These are phyloP conservation scores for Florisuga fusca DNA, from an alignment of 2,797 vertebrate genomes.

Conservation along the genomic window DNA sequence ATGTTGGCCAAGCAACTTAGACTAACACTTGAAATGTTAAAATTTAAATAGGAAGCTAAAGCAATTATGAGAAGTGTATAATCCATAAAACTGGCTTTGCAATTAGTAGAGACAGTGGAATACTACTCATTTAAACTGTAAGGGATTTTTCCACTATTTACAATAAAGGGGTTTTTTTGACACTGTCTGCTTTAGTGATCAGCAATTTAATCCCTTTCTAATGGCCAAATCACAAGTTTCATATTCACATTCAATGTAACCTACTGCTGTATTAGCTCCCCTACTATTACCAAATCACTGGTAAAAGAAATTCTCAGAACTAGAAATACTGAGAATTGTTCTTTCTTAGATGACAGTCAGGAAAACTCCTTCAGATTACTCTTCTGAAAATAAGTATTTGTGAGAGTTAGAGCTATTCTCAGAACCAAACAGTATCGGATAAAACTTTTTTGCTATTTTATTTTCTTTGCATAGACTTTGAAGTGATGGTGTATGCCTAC, in stretches of 20 bases:
- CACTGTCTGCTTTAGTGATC: not conserved
- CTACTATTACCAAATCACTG: not conserved
- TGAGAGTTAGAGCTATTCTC: not conserved
- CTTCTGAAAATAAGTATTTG: not conserved
- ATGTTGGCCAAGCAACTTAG: not conserved
- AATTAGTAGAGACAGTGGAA: not conserved
- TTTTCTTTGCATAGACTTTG: not conserved
- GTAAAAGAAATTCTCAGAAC: not conserved
- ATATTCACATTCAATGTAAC: not conserved
- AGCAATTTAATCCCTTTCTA: not conserved
- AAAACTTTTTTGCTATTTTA: not conserved
- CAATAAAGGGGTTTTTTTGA: not conserved
- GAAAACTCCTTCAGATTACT: not conserved
- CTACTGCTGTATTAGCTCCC: not conserved
- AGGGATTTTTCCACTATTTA: not conserved
- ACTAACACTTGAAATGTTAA: not conserved
- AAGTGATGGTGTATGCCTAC: not conserved
- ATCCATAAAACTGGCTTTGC: not conserved
- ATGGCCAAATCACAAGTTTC: not conserved
- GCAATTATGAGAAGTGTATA: not conserved
- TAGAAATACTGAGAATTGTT: not conserved
- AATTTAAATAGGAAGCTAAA: not conserved
- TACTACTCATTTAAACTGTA: not conserved
- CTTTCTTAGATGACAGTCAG: not conserved
- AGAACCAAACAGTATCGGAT: not conserved